Evolutionary conservation across 2,797 vertebrate species (phyloP), one percentile per base, ranked within the genome.

Genomic region (Pseudopleuronectes americanus): DNA sequence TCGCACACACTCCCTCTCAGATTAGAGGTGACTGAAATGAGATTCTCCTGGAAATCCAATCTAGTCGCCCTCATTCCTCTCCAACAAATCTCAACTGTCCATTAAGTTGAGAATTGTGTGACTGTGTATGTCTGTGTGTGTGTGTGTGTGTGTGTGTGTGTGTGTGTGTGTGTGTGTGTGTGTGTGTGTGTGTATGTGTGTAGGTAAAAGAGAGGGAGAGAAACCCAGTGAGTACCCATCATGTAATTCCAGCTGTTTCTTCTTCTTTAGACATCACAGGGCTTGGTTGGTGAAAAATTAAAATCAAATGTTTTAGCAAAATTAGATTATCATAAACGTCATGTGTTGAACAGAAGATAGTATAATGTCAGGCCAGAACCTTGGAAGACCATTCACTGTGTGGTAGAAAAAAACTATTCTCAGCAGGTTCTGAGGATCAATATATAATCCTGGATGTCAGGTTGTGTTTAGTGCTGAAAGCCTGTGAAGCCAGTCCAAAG

Each of bases 41-140:
- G 80, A 83, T 81, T 84, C 65, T 63, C 28, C 71, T 77, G 77
- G 84, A 84, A 88, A 84, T 76, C 76, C 83, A 87, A 84, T 85
- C 79, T 75, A 67, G 77, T 68, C 59, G 1, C 36, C 62, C 65
- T 84, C 73, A 66, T 76, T 76, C 62, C 51, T 64, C 68, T 77
- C 68, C 76, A 68, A 33, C 77, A 77, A 76, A 83, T 83, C 76
- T 84, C 1, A 0, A 79, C 76, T 80, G 80, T 83, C 78, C 75
- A 76, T 88, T 81, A 83, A 81, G n/a, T n/a, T n/a, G n/a, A n/a
- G n/a, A n/a, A n/a, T n/a, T 79, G 79, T 51, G 71, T 64, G 71
- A 52, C 64, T 6, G 26, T 56, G 14, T 43, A 19, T 79, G 79
- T 51, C 68, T 26, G 26, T 5, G 4, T 26, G 14, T 22, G 23